Conservation (phyloP, 2,888 invertebrate species). For the Eudemis profundana region DNA sequence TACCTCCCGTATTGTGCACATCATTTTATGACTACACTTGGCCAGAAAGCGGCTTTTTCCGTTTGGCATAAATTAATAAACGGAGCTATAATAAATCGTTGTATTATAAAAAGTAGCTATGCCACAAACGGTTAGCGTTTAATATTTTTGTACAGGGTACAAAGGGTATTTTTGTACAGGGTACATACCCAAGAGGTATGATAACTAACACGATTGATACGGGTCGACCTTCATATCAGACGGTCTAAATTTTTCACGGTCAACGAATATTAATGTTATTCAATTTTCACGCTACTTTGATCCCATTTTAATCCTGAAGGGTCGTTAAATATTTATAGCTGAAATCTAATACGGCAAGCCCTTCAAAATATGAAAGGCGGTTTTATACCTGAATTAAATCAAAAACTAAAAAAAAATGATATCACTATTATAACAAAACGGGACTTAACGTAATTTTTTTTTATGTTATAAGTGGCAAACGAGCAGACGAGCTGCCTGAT, state of each 20-base stretch:
- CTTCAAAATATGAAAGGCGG: constrained; percentile 13
- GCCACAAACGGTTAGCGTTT: background rate
- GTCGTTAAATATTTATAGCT: constrained; percentile 25
- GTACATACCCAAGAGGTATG: background rate
- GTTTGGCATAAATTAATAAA: too few relatives aligned
- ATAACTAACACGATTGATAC: constrained; percentile 26
- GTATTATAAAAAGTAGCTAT: too few relatives aligned
- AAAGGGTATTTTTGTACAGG: constrained; percentile 23
- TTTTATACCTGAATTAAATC: constrained; percentile 2
- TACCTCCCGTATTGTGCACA: too few relatives aligned
- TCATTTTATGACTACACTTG: too few relatives aligned
- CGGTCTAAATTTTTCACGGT: constrained; percentile 1
- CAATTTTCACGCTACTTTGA: constrained; percentile 22
- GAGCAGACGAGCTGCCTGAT: too few relatives aligned
- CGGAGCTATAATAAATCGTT: too few relatives aligned
- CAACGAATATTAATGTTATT: constrained; percentile 26
- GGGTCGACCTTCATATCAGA: constrained; percentile 25
- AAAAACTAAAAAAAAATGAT: too few relatives aligned
- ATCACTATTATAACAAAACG: too few relatives aligned
- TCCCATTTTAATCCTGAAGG: constrained; percentile 19
- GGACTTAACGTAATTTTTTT: too few relatives aligned
- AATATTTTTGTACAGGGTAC: constrained; percentile 18
- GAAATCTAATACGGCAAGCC: constrained; percentile 2
- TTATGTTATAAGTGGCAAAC: too few relatives aligned
- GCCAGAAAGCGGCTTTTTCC: too few relatives aligned